These are phyloP conservation scores for Telenomus remus DNA, from an alignment of 1,140 invertebrate genomes.

Conservation along the genomic window DNA sequence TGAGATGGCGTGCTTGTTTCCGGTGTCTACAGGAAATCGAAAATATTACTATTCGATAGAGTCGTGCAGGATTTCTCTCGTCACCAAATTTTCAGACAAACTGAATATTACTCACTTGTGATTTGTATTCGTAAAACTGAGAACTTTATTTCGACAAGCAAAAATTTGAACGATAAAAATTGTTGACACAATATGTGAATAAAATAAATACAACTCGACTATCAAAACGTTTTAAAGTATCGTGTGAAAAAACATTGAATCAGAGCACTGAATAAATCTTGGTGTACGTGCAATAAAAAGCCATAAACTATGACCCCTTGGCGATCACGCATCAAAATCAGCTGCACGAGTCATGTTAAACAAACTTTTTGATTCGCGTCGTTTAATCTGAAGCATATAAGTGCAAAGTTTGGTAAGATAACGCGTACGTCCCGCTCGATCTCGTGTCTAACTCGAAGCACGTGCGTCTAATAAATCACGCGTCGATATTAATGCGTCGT, in stretches of 20 bases:
- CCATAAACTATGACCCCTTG: too few relatives aligned
- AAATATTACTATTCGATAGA: constrained; percentile 2
- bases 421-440: constrained; percentile 54
- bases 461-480: constrained; percentile 65
- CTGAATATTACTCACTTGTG: neutral
- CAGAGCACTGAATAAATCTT: too few relatives aligned
- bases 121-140: too few relatives aligned
- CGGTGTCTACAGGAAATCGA: neutral
- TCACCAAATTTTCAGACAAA: neutral
- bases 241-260: too few relatives aligned
- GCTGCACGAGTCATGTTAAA: too few relatives aligned
- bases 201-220: too few relatives aligned
- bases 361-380: constrained; percentile 18
- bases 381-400: constrained; percentile 61
- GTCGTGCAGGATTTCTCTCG: neutral
- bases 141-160: too few relatives aligned
- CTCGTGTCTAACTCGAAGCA: constrained; percentile 53
- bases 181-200: too few relatives aligned
- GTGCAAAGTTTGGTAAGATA: constrained; percentile 58
- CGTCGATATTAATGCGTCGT: constrained; percentile 61
- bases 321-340: too few relatives aligned
- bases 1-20: neutral
- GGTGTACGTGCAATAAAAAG: too few relatives aligned
- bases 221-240: too few relatives aligned
- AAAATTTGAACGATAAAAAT: too few relatives aligned